Evolutionary conservation across 1,140 invertebrate species (phyloP).

Genomic region (Penaeus japonicus): DNA sequence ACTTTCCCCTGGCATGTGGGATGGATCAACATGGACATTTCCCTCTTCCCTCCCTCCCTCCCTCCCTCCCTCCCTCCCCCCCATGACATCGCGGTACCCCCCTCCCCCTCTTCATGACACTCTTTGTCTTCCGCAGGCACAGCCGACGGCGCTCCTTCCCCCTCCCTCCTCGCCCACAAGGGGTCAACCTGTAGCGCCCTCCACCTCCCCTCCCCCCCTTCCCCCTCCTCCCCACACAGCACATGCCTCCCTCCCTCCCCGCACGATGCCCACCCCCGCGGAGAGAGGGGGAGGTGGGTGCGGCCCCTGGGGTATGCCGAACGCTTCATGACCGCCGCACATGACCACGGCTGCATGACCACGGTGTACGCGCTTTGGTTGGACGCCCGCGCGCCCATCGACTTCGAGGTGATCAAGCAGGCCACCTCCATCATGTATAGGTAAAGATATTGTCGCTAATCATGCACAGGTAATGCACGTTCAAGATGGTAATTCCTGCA

Average conservation of each 20-base stretch:
- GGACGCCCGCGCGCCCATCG: constrained; percentile 29
- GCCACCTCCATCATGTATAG: constrained; percentile 26
- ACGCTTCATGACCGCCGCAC: constrained; percentile 53
- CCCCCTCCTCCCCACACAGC: background rate
- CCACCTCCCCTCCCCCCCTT: background rate
- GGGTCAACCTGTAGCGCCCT: too few species aligned
- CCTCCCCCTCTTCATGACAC: too few species aligned
- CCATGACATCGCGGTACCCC: too few species aligned
- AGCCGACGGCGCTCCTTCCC: background rate
- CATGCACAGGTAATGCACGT: background rate
- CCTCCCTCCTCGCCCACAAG: background rate
- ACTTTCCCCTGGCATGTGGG: too few species aligned
- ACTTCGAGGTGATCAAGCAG: constrained; percentile 23
- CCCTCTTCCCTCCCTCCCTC: too few species aligned
- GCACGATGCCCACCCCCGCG: background rate
- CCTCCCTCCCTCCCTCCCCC: too few species aligned
- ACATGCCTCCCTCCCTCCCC: background rate
- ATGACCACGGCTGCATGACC: constrained; percentile 52
- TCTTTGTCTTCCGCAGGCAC: too few species aligned
- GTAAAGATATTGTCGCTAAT: background rate
- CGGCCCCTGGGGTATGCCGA: constrained; percentile 57
- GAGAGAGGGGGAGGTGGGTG: constrained; percentile 38
- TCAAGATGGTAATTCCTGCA: too few species aligned
- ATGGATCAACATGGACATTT: too few species aligned
- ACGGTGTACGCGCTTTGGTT: constrained; percentile 47